A percentile compares a stretch with the other conserved stretches of the same genome.
These are phyloP conservation scores for Microtus ochrogaster DNA, from an alignment of 2,113 vertebrate genomes.

Conservation along the genomic window DNA sequence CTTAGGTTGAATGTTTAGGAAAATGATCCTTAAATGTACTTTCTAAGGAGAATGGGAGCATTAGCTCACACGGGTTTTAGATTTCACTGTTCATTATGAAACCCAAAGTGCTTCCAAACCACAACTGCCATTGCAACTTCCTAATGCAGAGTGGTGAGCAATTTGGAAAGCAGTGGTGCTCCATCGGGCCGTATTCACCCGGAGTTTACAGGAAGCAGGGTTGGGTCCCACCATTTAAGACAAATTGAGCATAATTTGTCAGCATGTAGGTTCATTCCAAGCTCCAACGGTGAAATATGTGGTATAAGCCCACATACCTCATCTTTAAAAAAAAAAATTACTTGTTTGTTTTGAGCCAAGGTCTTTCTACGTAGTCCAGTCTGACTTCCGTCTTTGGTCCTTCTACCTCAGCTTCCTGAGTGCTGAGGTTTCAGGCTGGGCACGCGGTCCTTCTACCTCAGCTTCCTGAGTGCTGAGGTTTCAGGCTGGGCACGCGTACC, in stretches of 20 bases:
- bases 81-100: constrained; percentile 72
- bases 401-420: no score
- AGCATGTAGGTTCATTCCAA: constrained; percentile 75
- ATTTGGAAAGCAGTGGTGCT: constrained; percentile 64
- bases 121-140: constrained; percentile 74
- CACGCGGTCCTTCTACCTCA: no score
- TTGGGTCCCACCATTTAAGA: constrained; percentile 64
- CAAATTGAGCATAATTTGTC: constrained; percentile 64
- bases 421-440: no score
- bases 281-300: constrained; percentile 57
- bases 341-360: background rate
- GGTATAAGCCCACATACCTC: background rate
- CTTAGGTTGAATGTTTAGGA: constrained; percentile 33
- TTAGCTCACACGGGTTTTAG: constrained; percentile 73
- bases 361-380: background rate
- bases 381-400: background rate
- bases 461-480: no score
- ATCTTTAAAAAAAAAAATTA: no score
- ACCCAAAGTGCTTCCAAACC: constrained; percentile 73
- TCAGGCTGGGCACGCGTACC: background rate
- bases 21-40: constrained; percentile 61
- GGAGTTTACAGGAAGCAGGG: constrained; percentile 74
- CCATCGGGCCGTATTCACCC: constrained; percentile 66
- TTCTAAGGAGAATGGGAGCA: constrained; percentile 69
- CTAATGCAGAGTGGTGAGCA: constrained; percentile 66